These are phyloP conservation scores for Dyspetes luteomarginatus DNA, from an alignment of 2,888 invertebrate genomes.

Conservation along the genomic window DNA sequence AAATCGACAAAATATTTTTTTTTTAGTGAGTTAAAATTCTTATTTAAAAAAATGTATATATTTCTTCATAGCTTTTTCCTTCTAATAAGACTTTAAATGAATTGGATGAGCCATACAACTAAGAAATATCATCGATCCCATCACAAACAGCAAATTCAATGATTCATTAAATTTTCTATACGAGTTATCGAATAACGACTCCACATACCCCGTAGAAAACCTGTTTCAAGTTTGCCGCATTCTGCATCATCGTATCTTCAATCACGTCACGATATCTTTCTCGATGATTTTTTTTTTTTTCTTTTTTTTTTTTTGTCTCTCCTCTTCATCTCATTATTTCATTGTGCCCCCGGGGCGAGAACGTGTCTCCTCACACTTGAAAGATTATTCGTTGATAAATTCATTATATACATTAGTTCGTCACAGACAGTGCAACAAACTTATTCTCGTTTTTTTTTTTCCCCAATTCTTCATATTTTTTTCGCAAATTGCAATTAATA, in stretches of 20 bases:
- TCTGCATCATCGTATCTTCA: slow-evolving; percentile 52
- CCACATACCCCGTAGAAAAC: slow-evolving; percentile 50
- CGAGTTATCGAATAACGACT: slow-evolving; percentile 36
- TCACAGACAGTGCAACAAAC: slow-evolving; percentile 41
- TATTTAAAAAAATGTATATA: too few species aligned
- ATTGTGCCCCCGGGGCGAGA: slow-evolving; percentile 41
- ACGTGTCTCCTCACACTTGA: slow-evolving; percentile 44
- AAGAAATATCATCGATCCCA: slow-evolving; percentile 44
- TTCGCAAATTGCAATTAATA: background rate
- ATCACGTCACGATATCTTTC: slow-evolving; percentile 59
- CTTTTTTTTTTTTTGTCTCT: slow-evolving; percentile 13
- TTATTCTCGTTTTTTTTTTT: slow-evolving; percentile 8
- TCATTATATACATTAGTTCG: slow-evolving; percentile 34
- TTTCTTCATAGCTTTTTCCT: too few species aligned
- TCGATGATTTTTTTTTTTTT: slow-evolving; percentile 23
- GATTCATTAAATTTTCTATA: slow-evolving; percentile 55
- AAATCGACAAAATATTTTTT: too few species aligned
- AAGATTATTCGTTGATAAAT: slow-evolving; percentile 34
- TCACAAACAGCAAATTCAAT: slow-evolving; percentile 24
- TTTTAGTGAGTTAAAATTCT: too few species aligned
- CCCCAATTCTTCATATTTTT: background rate
- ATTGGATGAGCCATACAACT: slow-evolving; percentile 27
- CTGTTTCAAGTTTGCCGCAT: slow-evolving; percentile 63
- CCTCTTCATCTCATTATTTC: slow-evolving; percentile 28
- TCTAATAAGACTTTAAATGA: background rate